Evolutionary conservation across 1,140 invertebrate species (phyloP).

Genomic region (Halyomorpha halys): DNA sequence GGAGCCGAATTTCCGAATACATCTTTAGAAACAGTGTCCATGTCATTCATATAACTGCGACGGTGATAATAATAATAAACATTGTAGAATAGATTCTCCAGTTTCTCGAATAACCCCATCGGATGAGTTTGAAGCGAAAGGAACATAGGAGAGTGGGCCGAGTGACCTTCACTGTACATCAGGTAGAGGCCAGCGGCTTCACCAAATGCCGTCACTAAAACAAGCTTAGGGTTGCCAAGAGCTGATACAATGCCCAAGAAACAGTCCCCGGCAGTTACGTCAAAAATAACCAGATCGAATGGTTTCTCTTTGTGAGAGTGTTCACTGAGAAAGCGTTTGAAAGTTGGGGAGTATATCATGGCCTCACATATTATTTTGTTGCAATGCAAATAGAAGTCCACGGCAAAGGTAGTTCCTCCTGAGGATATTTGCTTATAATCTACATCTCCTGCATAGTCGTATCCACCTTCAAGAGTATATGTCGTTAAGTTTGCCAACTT

Average conservation of each 20-base stretch:
- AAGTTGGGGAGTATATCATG: not conserved
- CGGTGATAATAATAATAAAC: not conserved
- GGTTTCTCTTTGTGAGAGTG: not conserved
- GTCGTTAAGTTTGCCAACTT: not conserved
- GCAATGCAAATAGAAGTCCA: not conserved
- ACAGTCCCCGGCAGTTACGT: not conserved
- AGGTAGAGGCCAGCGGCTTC: slow-evolving; percentile 19
- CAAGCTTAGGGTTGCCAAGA: slow-evolving; percentile 36
- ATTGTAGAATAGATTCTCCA: slow-evolving; percentile 37
- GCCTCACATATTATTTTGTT: not conserved
- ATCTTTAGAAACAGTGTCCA: slow-evolving; percentile 37
- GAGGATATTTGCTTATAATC: not conserved
- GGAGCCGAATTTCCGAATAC: slow-evolving; percentile 38
- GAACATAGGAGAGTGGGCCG: slow-evolving; percentile 43
- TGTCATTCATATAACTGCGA: not conserved
- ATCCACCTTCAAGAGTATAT: not conserved
- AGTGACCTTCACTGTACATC: slow-evolving; percentile 24
- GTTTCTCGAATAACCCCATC: slow-evolving; percentile 45
- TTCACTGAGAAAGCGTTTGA: not conserved
- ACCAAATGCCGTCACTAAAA: slow-evolving; percentile 33
- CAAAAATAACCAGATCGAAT: not conserved
- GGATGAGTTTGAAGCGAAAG: slow-evolving; percentile 39
- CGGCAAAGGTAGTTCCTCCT: not conserved
- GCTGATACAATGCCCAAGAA: slow-evolving; percentile 34
- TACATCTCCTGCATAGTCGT: not conserved